Evolutionary conservation across 2,797 vertebrate species (phyloP).

Genomic region (Lepilemur ruficaudatus): DNA sequence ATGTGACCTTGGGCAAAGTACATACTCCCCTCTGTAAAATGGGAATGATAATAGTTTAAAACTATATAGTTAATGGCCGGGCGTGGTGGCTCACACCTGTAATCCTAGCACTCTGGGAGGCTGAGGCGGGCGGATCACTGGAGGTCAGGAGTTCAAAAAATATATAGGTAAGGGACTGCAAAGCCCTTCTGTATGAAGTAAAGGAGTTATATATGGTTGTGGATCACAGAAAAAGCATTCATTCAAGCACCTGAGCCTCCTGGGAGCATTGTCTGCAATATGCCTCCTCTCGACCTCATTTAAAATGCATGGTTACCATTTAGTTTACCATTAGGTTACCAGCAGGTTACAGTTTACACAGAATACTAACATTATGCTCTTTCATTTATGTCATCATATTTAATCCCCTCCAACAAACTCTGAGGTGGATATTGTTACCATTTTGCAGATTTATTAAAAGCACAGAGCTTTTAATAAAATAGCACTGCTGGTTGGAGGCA

Average conservation of each 20-base stretch:
- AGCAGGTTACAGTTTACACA: background rate
- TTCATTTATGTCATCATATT: background rate
- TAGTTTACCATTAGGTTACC: background rate
- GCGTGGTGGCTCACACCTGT: no score
- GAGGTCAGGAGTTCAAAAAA: no score
- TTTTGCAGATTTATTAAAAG: background rate
- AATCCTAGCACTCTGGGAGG: no score
- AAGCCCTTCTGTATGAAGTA: background rate
- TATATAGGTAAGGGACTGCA: background rate
- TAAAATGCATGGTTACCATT: background rate
- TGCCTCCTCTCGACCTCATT: background rate
- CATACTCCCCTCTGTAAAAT: background rate
- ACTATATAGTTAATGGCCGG: background rate
- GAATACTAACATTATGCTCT: background rate
- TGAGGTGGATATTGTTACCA: background rate
- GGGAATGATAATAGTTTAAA: background rate
- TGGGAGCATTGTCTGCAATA: background rate
- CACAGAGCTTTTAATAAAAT: background rate
- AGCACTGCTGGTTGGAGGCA: background rate
- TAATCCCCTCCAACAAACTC: background rate
- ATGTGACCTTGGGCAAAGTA: background rate
- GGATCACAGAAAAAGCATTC: constrained; percentile 1
- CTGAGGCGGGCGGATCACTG: no score
- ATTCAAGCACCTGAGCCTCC: background rate
- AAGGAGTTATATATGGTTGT: background rate